A percentile compares a stretch with the other conserved stretches of the same genome.
Conservation (phyloP, 30 jellyfish, hydroid and myxozoan genomes). For the Morbakka virulenta region DNA sequence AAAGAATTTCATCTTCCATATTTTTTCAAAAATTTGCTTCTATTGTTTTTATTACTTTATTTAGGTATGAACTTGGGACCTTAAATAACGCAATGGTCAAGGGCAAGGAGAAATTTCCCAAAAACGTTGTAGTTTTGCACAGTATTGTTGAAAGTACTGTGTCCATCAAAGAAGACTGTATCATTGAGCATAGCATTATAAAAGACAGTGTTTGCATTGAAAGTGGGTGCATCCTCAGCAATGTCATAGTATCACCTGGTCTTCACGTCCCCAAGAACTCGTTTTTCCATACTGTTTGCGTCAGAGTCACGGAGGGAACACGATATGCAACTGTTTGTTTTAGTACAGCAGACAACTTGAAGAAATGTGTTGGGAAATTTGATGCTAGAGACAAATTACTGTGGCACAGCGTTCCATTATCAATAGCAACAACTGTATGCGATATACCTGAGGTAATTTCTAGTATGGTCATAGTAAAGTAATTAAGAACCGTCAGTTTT, state of each 20-base stretch:
- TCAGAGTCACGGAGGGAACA: conserved; percentile 18
- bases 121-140: conserved; percentile 45
- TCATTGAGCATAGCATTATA: conserved; percentile 64
- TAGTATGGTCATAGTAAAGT: too few species aligned
- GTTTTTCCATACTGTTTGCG: conserved; percentile 79
- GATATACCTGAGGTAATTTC: too few species aligned
- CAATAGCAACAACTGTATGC: background rate
- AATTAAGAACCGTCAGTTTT: too few species aligned
- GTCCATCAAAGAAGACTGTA: conserved; percentile 42
- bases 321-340: conserved; percentile 75
- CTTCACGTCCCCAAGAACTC: conserved; percentile 52
- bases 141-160: conserved; percentile 55
- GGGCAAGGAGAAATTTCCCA: background rate
- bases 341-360: conserved; percentile 73
- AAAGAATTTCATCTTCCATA: too few species aligned
- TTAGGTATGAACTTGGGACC: too few species aligned
- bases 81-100: conserved; percentile 51
- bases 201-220: too few species aligned
- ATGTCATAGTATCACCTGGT: conserved; percentile 52
- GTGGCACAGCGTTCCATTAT: background rate
- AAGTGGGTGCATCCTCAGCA: too few species aligned
- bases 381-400: conserved; percentile 17
- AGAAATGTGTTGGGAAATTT: conserved; percentile 39
- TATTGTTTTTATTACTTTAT: too few species aligned
- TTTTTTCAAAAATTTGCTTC: too few species aligned